phyloP scores from a whole-genome alignment of 2,113 vertebrate species.

The Cyphomyrus plagiostoma region DNA sequence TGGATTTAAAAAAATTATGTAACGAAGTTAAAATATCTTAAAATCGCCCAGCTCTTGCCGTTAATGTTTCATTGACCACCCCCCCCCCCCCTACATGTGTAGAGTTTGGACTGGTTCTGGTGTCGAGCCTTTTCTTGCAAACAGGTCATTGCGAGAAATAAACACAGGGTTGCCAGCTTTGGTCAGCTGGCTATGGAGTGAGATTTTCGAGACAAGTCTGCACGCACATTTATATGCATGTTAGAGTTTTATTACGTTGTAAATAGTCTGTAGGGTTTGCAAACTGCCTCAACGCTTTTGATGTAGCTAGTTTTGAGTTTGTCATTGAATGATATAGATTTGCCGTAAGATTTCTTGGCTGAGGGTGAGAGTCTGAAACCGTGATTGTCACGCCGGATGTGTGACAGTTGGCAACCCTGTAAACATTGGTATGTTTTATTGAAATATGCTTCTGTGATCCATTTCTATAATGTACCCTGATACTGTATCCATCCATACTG shows the following conservation, averaged over 20 bases:
- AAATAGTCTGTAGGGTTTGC: not conserved
- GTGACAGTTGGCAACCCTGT: not conserved
- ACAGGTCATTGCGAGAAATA: not conserved
- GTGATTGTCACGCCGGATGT: not conserved
- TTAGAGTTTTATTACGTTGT: not conserved
- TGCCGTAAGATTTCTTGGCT: not conserved
- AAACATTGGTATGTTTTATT: not conserved
- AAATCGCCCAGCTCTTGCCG: not conserved
- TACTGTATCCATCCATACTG: not conserved
- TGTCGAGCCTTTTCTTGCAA: not conserved
- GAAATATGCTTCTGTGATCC: not conserved
- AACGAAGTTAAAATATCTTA: not conserved
- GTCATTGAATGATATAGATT: not conserved
- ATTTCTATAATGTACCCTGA: not conserved
- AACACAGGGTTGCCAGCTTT: not conserved
- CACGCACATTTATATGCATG: not conserved
- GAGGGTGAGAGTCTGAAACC: not conserved
- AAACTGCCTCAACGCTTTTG: not conserved
- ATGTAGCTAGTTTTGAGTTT: not conserved
- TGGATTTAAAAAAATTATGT: not conserved
- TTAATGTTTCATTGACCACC: not conserved
- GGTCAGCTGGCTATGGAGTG: not conserved
- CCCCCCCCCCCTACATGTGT: not conserved
- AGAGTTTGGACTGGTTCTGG: not conserved
- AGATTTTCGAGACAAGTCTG: not conserved